phyloP scores from a whole-genome alignment of 2,113 vertebrate species.

The Mandrillus leucophaeus region DNA sequence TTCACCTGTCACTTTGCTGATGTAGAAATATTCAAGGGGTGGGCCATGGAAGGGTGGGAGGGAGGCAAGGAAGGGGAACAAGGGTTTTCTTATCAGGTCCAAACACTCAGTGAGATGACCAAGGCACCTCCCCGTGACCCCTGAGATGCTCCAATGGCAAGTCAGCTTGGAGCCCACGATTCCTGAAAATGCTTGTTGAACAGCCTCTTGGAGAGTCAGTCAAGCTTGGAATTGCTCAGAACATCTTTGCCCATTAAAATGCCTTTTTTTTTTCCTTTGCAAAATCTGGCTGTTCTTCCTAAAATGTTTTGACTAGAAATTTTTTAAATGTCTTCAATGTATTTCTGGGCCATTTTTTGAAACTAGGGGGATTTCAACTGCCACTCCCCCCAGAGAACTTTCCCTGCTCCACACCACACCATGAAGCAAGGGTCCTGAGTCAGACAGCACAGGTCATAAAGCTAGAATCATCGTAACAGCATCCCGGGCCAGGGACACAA shows the following conservation, averaged over 20 bases:
- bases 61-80: too few species aligned
- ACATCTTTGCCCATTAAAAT: constrained; percentile 23
- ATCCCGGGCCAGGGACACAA: not conserved
- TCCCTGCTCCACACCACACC: not conserved
- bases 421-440: not conserved
- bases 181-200: not conserved
- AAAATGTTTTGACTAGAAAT: not conserved
- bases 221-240: not conserved
- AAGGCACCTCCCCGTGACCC: not conserved
- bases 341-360: not conserved
- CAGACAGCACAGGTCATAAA: not conserved
- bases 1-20: not conserved
- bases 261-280: not conserved
- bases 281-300: constrained; percentile 32
- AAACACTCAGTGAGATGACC: not conserved
- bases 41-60: accelerated
- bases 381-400: not conserved
- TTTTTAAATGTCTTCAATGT: not conserved
- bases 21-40: not conserved
- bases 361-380: not conserved
- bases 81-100: not conserved
- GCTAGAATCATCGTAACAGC: not conserved
- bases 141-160: not conserved
- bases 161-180: not conserved
- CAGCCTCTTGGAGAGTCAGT: not conserved